A percentile compares a stretch with the other conserved stretches of the same genome.
Conservation (phyloP, 2,888 invertebrate species). For the Itoplectis maculator region DNA sequence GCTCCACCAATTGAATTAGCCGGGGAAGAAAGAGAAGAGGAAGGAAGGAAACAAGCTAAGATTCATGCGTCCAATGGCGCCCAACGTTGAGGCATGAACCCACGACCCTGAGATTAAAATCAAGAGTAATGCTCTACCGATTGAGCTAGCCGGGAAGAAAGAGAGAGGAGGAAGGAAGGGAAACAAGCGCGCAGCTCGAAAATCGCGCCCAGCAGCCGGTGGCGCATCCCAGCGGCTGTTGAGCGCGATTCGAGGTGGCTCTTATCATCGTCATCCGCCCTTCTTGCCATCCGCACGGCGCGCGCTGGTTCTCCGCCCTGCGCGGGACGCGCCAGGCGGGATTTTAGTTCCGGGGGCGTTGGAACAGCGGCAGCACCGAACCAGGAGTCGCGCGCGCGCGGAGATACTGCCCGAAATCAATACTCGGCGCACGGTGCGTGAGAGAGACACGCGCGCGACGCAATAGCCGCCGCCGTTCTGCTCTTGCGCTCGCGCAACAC, state of each 20-base stretch:
- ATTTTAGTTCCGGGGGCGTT: slow-evolving; percentile 80
- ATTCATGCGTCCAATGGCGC: no score
- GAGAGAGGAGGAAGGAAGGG: no score
- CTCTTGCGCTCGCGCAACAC: slow-evolving; percentile 1
- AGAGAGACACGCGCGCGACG: slow-evolving; percentile 76
- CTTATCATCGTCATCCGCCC: slow-evolving; percentile 27
- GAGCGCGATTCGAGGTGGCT: slow-evolving; percentile 11
- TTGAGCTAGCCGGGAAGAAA: no score
- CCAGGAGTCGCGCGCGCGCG: slow-evolving; percentile 38
- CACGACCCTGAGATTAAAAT: no score
- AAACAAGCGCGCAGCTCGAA: no score
- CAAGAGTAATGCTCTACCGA: no score
- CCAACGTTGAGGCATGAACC: no score
- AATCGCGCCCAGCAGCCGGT: slow-evolving; percentile 4
- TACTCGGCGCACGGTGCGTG: slow-evolving; percentile 82
- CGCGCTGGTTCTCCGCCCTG: slow-evolving; percentile 39
- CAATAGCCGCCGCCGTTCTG: slow-evolving; percentile 70
- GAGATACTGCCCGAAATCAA: slow-evolving; percentile 79
- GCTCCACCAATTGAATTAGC: no score
- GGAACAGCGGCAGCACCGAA: slow-evolving; percentile 83
- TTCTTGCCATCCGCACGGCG: background rate
- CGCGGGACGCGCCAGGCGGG: slow-evolving; percentile 45
- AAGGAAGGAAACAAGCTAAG: no score
- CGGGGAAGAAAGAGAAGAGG: no score
- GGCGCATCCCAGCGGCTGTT: slow-evolving; percentile 56